Conservation (phyloP, 2,888 invertebrate species). For the Idaea straminata region DNA sequence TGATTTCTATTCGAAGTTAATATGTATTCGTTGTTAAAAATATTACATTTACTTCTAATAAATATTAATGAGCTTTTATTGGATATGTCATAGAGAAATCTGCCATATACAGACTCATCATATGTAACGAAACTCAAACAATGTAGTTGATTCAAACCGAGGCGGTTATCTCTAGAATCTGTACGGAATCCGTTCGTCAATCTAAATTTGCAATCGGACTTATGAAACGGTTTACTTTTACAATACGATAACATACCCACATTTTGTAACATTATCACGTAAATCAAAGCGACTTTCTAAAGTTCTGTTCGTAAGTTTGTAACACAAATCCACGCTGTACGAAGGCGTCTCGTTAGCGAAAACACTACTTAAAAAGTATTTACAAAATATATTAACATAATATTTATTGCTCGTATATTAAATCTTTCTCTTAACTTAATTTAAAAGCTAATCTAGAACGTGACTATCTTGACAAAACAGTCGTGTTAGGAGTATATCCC, state of each 20-base stretch:
- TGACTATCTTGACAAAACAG: conserved; percentile 49
- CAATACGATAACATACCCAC: conserved; percentile 29
- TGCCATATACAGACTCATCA: background rate
- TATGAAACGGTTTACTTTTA: conserved; percentile 38
- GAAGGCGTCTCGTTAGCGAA: conserved; percentile 42
- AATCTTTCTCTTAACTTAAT: conserved; percentile 55
- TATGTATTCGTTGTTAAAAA: conserved; percentile 32
- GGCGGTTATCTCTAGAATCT: conserved; percentile 46
- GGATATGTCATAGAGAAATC: conserved; percentile 5
- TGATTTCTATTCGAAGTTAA: conserved; percentile 52
- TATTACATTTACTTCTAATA: conserved; percentile 17
- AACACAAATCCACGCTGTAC: conserved; percentile 53
- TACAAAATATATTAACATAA: conserved; percentile 69
- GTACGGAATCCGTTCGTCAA: conserved; percentile 55
- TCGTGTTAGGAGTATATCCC: conserved; percentile 16
- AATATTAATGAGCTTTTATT: conserved; percentile 32
- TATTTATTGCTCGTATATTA: conserved; percentile 62
- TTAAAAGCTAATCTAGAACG: conserved; percentile 63
- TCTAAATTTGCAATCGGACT: conserved; percentile 49
- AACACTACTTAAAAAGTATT: conserved; percentile 56
- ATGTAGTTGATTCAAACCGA: conserved; percentile 1
- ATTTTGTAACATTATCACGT: conserved; percentile 43
- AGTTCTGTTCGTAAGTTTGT: conserved; percentile 28
- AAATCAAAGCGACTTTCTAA: conserved; percentile 43
- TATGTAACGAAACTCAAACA: background rate